These are phyloP conservation scores for Heliconius ethilla DNA, from an alignment of 2,888 invertebrate species.

Conservation along the genomic window DNA sequence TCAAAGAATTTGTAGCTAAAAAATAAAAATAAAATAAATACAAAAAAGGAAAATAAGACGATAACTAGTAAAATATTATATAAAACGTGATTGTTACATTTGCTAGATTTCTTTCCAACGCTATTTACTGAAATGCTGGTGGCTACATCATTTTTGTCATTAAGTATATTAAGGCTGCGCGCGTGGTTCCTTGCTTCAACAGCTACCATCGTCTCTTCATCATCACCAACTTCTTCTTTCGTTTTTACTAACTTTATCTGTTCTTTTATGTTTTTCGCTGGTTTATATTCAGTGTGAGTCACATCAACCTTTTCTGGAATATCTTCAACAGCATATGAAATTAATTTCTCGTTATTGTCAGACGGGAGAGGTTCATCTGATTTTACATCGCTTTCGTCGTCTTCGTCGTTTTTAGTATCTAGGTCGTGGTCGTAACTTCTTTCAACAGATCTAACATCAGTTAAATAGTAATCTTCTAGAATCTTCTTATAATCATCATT, in stretches of 20 bases:
- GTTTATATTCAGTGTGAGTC: conserved; percentile 65
- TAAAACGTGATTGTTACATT: conserved; percentile 54
- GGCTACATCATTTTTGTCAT: conserved; percentile 77
- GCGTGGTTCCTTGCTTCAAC: conserved; percentile 80
- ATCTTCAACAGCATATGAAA: conserved; percentile 77
- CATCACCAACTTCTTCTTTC: conserved; percentile 75
- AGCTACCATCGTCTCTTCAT: conserved; percentile 83
- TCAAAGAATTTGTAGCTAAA: conserved; percentile 79
- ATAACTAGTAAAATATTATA: background rate
- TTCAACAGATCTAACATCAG: conserved; percentile 83
- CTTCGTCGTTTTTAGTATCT: conserved; percentile 58
- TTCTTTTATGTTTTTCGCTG: conserved; percentile 78
- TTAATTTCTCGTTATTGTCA: conserved; percentile 79
- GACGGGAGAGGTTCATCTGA: conserved; percentile 68
- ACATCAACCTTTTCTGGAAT: conserved; percentile 72
- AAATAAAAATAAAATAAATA: conserved; percentile 15
- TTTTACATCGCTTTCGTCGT: conserved; percentile 61
- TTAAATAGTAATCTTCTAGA: conserved; percentile 82
- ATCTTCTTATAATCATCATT: conserved; percentile 83
- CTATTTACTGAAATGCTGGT: conserved; percentile 84
- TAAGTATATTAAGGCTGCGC: conserved; percentile 67
- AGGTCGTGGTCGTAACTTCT: conserved; percentile 57
- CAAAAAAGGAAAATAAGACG: background rate
- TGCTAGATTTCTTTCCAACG: conserved; percentile 77
- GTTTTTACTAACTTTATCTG: conserved; percentile 80